Evolutionary conservation across 2,888 invertebrate species (phyloP).

Genomic region (Drosophila mulleri): DNA sequence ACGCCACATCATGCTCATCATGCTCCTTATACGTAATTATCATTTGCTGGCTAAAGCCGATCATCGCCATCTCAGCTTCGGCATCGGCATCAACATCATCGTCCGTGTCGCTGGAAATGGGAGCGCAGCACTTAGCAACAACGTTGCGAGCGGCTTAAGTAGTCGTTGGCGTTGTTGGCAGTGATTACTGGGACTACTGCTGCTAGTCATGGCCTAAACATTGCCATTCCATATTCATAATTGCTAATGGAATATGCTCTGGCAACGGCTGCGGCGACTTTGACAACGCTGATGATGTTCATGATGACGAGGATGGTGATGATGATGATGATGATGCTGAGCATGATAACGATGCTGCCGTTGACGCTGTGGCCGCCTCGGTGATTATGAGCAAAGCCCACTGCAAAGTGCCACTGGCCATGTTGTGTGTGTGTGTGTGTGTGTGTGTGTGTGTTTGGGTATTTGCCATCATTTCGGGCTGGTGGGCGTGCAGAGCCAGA

Average conservation of each 20-base stretch:
- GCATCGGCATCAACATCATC: constrained; percentile 18
- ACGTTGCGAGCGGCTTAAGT: constrained; percentile 74
- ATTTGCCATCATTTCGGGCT: constrained; percentile 25
- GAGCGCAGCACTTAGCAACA: constrained; percentile 71
- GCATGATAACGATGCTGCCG: constrained; percentile 12
- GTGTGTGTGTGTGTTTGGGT: constrained; percentile 8
- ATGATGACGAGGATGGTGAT: constrained; percentile 23
- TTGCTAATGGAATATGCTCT: constrained; percentile 84
- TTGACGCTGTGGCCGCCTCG: constrained; percentile 36
- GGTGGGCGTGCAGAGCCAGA: constrained; percentile 22
- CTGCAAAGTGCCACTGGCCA: constrained; percentile 53
- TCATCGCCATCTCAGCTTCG: not conserved
- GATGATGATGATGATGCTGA: constrained; percentile 19
- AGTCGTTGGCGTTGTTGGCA: constrained; percentile 67
- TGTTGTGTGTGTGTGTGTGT: not conserved
- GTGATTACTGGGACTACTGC: constrained; percentile 65
- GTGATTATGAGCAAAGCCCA: constrained; percentile 55
- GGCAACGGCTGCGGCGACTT: constrained; percentile 50
- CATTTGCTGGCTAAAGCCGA: not conserved
- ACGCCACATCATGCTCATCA: constrained; percentile 15
- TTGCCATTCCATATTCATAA: constrained; percentile 81
- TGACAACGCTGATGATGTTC: constrained; percentile 1
- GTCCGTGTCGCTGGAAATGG: constrained; percentile 3
- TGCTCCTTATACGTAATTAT: constrained; percentile 7
- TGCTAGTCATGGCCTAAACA: constrained; percentile 68